A percentile compares a stretch with the other conserved stretches of the same genome.
These are phyloP conservation scores for Dromiciops gliroides DNA, from an alignment of 2,113 vertebrate genomes.

Conservation along the genomic window DNA sequence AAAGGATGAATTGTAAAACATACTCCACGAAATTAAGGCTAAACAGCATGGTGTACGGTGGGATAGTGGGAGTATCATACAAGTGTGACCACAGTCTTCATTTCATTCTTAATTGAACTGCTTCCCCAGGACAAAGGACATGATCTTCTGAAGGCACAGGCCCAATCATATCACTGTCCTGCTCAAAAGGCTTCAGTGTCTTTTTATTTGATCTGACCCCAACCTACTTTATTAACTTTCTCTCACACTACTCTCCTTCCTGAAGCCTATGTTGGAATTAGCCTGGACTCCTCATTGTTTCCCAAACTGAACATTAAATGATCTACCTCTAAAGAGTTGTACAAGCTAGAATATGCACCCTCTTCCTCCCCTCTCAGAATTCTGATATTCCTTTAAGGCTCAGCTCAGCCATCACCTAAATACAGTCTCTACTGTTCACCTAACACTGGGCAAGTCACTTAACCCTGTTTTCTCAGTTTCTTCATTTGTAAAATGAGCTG, in stretches of 20 bases:
- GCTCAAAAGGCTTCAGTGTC: not conserved
- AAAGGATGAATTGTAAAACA: not conserved
- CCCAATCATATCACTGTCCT: not conserved
- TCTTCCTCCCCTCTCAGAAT: not conserved
- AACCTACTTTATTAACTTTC: not conserved
- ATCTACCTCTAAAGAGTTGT: not conserved
- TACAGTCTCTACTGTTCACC: not conserved
- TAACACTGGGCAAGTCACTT: not conserved
- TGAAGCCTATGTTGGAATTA: not conserved
- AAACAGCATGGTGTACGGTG: not conserved
- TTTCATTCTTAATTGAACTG: not conserved
- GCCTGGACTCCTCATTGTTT: not conserved
- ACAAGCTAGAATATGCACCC: not conserved
- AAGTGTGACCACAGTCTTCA: not conserved
- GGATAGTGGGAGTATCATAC: not conserved
- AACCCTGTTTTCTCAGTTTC: not conserved
- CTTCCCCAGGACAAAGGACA: not conserved
- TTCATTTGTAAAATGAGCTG: too few relatives aligned
- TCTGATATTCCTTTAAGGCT: not conserved
- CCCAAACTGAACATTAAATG: not conserved
- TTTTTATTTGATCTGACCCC: not conserved
- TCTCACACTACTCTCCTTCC: not conserved
- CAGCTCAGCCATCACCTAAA: not conserved
- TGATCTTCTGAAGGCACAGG: not conserved
- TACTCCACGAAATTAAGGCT: not conserved